phyloP scores from a whole-genome alignment of 2,888 invertebrate genomes.

The Heliconius cydno region DNA sequence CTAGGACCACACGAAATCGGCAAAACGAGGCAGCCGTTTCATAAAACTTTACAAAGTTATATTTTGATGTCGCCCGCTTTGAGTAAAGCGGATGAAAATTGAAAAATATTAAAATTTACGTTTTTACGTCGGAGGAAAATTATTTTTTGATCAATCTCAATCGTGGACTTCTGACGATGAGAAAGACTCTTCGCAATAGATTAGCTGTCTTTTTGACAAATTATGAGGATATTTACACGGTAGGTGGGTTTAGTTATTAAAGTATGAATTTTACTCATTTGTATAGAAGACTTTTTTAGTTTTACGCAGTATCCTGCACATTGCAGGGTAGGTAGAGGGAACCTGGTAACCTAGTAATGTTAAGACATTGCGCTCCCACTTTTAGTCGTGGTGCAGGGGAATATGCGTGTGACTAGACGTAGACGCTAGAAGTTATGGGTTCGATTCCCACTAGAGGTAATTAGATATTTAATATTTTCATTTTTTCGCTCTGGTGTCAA shows the following conservation, averaged over 20 bases:
- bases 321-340: too few species aligned
- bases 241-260: background rate
- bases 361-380: too few species aligned
- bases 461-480: too few species aligned
- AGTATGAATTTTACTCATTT: background rate
- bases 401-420: too few species aligned
- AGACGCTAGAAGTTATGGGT: too few species aligned
- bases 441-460: too few species aligned
- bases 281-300: too few species aligned
- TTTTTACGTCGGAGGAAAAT: slow-evolving; percentile 34
- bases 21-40: background rate
- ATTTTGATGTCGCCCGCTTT: too few species aligned
- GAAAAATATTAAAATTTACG: slow-evolving; percentile 22
- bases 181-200: slow-evolving; percentile 41
- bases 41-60: background rate
- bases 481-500: too few species aligned
- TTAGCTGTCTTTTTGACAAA: slow-evolving; percentile 42
- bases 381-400: too few species aligned
- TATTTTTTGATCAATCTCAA: slow-evolving; percentile 46
- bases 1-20: background rate
- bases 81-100: slow-evolving; percentile 1
- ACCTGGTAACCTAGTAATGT: too few species aligned
- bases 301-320: too few species aligned
- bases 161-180: slow-evolving; percentile 40
- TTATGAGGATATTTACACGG: slow-evolving; percentile 6